Base-by-base conservation (phyloP, 2,888 invertebrate species). In the Cynaeus angustus region DNA sequence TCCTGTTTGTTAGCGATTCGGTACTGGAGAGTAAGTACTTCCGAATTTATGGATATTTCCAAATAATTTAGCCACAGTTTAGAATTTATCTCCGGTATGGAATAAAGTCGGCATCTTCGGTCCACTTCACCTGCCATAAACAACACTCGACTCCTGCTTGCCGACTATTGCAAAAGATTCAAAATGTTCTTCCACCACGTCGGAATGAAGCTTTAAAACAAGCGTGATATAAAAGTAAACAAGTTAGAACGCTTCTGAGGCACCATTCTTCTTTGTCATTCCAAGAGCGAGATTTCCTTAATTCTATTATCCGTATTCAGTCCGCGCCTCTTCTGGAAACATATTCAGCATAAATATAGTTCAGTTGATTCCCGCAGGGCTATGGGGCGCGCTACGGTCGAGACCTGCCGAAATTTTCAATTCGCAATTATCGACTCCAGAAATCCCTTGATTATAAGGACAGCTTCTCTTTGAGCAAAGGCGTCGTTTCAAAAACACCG, bases 341-440 rank as follows among this genome's bases (percentile, higher is more conserved):
- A 81, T 81, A 81, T 81, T 80, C 81, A 78, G 81, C 79, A 80
- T 80, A 80, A 81, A 81, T 81, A 81, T 78, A 80, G 80, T 81
- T 78, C 74, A 28, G 76, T 72, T 75, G 76, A 79, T 79, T 80
- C 80, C 81, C 81, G 73, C 70, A 78, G 78, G 81, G 77, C 77
- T 48, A 41, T 59, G 72, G 70, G 75, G 75, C 76, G 76, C 77
- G 77, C 77, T 75, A 74, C 79, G 79, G 77, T 77, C 77, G 77
- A 75, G 75, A 80, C 79, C 79, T 80, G 81, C 79, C 77, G 78
- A 82, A 82, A 82, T 81, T 82, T 81, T 81, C 82, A 82, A 82
- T 82, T 81, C 79, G 76, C 81, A 82, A 82, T 82, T 82, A 81
- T 79, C 79, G 75, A 73, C 75, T 75, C 73, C 61, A 62, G 67